These are phyloP conservation scores for Cebus imitator DNA, from an alignment of 2,113 vertebrate species.

Conservation along the genomic window DNA sequence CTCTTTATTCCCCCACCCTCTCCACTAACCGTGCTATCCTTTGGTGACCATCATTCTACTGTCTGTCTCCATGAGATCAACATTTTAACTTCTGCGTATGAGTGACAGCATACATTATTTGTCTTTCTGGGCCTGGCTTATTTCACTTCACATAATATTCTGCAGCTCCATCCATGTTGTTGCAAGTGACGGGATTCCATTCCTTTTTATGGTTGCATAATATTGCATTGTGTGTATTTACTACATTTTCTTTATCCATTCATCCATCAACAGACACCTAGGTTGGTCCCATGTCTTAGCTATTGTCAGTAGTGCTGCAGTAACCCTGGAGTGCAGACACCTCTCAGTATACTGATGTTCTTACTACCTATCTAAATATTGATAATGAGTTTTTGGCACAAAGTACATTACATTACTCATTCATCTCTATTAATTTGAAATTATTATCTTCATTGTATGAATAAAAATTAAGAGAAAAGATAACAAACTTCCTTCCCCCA, in stretches of 20 bases:
- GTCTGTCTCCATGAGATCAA: not conserved
- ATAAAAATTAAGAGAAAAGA: not conserved
- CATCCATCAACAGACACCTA: not conserved
- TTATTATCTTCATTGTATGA: not conserved
- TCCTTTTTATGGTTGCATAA: not conserved
- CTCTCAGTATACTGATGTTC: not conserved
- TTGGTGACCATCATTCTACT: not conserved
- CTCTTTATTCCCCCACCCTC: not conserved
- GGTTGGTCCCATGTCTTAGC: not conserved
- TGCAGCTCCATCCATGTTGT: not conserved
- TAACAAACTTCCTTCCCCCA: not conserved
- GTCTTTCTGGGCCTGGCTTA: not conserved
- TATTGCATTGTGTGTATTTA: not conserved
- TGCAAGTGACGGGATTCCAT: not conserved
- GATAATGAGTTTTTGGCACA: not conserved
- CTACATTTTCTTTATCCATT: not conserved
- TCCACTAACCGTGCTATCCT: not conserved
- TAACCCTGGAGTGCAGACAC: not conserved
- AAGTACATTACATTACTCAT: not conserved
- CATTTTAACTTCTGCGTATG: not conserved
- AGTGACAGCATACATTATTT: not conserved
- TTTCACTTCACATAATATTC: not conserved
- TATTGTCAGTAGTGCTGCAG: not conserved
- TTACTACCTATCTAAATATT: not conserved
- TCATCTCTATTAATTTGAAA: not conserved